phyloP scores from a whole-genome alignment of 1,140 invertebrate species.

The Oncopodura yosiiana region DNA sequence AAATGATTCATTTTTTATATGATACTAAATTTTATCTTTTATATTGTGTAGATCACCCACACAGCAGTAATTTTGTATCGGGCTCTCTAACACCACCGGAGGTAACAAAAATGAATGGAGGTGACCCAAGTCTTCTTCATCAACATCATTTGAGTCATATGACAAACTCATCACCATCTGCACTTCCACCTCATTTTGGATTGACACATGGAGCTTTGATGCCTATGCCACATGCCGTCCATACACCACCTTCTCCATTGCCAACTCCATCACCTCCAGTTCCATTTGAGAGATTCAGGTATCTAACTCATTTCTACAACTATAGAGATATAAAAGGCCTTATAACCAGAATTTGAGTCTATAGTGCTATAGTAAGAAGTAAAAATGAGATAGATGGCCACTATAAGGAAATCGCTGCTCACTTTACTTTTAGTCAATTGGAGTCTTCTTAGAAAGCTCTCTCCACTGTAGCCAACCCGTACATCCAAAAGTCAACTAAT shows the following conservation, averaged over 20 bases:
- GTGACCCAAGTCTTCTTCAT: slow-evolving; percentile 35
- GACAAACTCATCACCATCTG: slow-evolving; percentile 32
- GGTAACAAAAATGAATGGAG: slow-evolving; percentile 46
- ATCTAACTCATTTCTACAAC: slow-evolving; percentile 23
- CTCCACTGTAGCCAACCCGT: too few relatives aligned
- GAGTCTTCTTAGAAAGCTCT: too few relatives aligned
- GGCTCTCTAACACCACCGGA: slow-evolving; percentile 45
- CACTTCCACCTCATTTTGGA: slow-evolving; percentile 37
- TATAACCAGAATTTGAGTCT: too few relatives aligned
- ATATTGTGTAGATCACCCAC: slow-evolving; percentile 32
- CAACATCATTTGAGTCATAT: slow-evolving; percentile 35
- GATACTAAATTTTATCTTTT: slow-evolving; percentile 1
- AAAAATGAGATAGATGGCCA: too few relatives aligned
- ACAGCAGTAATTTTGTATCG: slow-evolving; percentile 34
- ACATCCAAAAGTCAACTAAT: background rate
- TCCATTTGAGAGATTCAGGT: slow-evolving; percentile 48
- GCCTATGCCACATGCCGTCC: slow-evolving; percentile 52
- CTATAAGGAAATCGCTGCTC: too few relatives aligned
- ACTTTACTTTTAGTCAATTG: too few relatives aligned
- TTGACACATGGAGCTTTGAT: slow-evolving; percentile 39
- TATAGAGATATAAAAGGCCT: background rate
- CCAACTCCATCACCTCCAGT: slow-evolving; percentile 50
- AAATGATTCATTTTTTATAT: slow-evolving; percentile 6
- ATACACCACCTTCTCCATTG: slow-evolving; percentile 61
- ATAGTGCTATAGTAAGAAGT: too few relatives aligned